Conservation (phyloP, 1,140 invertebrate genomes). For the Drosophila sucinea region DNA sequence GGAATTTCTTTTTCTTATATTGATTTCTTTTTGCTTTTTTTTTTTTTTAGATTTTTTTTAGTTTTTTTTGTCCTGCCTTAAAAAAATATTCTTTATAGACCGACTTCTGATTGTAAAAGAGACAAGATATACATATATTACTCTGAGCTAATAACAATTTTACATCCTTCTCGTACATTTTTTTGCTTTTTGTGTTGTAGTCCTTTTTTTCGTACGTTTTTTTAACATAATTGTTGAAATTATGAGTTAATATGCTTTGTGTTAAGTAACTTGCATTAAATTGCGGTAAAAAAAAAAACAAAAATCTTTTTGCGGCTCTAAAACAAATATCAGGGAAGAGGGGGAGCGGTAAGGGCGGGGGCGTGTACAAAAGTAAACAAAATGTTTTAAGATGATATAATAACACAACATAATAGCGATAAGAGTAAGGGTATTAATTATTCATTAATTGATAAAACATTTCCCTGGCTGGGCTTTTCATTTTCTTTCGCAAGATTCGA, state of each 20-base stretch:
- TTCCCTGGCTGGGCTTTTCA: slow-evolving; percentile 23
- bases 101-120: slow-evolving; percentile 31
- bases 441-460: slow-evolving; percentile 1
- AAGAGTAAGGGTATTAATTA: slow-evolving; percentile 17
- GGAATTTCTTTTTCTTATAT: neutral
- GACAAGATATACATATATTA: slow-evolving; percentile 42
- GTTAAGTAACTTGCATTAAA: slow-evolving; percentile 48
- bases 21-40: neutral
- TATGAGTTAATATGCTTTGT: slow-evolving; percentile 17
- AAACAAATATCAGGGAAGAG: slow-evolving; percentile 11
- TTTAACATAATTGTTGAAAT: slow-evolving; percentile 15
- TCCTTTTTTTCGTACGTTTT: slow-evolving; percentile 17
- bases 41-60: neutral
- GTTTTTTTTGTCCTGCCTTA: neutral
- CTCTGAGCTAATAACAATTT: slow-evolving; percentile 47
- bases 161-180: neutral
- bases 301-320: slow-evolving; percentile 12
- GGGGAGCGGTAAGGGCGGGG: no score
- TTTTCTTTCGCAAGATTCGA: neutral
- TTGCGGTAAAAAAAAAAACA: slow-evolving; percentile 20
- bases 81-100: slow-evolving; percentile 34
- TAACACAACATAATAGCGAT: slow-evolving; percentile 48
- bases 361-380: slow-evolving; percentile 16
- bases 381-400: slow-evolving; percentile 27
- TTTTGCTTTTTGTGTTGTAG: neutral